Conservation (phyloP, 2,113 vertebrate genomes). For the Tachysurus fulvidraco region DNA sequence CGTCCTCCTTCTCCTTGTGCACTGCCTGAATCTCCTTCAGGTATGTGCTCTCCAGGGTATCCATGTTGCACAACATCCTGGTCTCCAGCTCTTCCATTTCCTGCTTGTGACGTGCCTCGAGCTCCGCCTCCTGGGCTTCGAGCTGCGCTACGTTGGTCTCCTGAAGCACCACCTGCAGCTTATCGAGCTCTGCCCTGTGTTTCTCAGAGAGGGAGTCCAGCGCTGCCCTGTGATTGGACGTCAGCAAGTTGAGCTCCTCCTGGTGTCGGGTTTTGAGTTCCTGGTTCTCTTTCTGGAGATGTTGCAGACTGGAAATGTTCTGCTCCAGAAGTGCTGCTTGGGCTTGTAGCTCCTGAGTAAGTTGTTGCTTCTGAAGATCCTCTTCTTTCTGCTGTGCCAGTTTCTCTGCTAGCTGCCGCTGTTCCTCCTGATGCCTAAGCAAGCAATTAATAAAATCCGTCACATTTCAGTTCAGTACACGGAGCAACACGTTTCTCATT, state of each 20-base stretch:
- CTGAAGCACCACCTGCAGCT: constrained; percentile 61
- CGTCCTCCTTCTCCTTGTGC: constrained; percentile 67
- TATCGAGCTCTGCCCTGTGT: constrained; percentile 67
- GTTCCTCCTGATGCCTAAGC: constrained; percentile 80
- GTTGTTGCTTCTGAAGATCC: constrained; percentile 68
- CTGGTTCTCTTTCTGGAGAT: constrained; percentile 63
- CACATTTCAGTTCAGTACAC: neutral
- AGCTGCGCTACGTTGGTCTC: constrained; percentile 70
- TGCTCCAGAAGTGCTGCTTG: constrained; percentile 59
- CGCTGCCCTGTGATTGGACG: constrained; percentile 61
- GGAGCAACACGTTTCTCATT: neutral
- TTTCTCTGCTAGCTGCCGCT: constrained; percentile 66
- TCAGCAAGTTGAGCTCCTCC: constrained; percentile 59
- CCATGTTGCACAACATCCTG: constrained; percentile 80
- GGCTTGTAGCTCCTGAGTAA: constrained; percentile 64
- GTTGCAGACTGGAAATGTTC: constrained; percentile 7
- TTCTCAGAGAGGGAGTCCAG: constrained; percentile 61
- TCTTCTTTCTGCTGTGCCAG: constrained; percentile 72
- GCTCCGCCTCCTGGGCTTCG: constrained; percentile 69
- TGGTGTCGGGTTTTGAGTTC: constrained; percentile 68
- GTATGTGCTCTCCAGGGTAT: constrained; percentile 82
- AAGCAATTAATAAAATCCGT: neutral
- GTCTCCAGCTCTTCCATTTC: constrained; percentile 77
- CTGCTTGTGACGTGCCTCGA: constrained; percentile 72
- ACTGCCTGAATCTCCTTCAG: constrained; percentile 81